Percentiles rank a stretch among this genome's conserved stretches.
These are phyloP conservation scores for Nycticryphes semicollaris DNA, from an alignment of 2,113 vertebrate genomes.

Conservation along the genomic window DNA sequence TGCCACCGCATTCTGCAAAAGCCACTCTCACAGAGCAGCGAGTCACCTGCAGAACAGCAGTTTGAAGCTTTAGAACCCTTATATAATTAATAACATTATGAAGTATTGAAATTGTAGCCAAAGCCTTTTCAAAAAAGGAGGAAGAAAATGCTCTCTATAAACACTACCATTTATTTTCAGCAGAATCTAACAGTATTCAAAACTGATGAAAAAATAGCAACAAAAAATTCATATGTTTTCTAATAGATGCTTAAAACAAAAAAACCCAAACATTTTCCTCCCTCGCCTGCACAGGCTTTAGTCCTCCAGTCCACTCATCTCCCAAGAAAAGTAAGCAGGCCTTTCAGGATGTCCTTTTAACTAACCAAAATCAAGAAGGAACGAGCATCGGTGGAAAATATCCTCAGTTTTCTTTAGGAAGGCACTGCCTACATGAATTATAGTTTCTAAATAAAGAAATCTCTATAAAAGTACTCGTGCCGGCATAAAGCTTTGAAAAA, in stretches of 20 bases:
- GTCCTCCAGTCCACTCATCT: not conserved
- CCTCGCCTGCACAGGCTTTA: not conserved
- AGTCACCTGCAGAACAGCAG: not conserved
- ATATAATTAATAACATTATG: not conserved
- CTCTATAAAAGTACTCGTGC: not conserved
- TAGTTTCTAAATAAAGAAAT: not conserved
- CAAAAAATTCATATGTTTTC: not conserved
- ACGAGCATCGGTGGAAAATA: not conserved
- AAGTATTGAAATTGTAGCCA: not conserved
- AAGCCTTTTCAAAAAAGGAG: not conserved
- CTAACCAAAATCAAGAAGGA: not conserved
- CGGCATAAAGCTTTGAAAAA: not conserved
- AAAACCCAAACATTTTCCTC: not conserved
- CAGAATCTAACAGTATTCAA: not conserved
- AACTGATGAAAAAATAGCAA: not conserved
- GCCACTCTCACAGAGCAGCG: not conserved
- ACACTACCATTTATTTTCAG: not conserved
- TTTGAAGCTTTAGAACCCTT: not conserved
- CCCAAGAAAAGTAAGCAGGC: not conserved
- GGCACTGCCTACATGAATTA: not conserved
- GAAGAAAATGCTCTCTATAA: not conserved
- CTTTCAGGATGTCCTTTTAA: not conserved
- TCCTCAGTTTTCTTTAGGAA: not conserved
- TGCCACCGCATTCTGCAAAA: not conserved
- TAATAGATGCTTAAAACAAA: not conserved